Conservation (phyloP, 1,140 invertebrate genomes). For the Acromyrmex charruanus region DNA sequence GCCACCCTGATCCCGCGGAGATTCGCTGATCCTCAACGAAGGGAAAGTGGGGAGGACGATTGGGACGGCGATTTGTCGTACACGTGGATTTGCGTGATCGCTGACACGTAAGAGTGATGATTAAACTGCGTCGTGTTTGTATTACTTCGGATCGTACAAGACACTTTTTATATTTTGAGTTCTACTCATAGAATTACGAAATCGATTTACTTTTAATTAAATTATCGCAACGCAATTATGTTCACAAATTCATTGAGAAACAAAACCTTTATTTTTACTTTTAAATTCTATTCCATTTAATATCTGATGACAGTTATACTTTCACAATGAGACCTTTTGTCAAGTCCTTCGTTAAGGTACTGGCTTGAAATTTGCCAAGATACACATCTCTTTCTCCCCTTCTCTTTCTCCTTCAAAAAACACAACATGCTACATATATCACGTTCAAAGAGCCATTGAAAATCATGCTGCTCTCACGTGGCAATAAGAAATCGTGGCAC, state of each 20-base stretch:
- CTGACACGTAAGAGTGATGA: conserved; percentile 25
- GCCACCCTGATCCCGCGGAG: conserved; percentile 40
- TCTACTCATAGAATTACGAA: neutral
- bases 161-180: neutral
- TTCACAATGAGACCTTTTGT: conserved; percentile 4
- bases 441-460: conserved; percentile 40
- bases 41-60: conserved; percentile 17
- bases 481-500: conserved; percentile 29
- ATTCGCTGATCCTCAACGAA: conserved; percentile 31
- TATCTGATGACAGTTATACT: neutral
- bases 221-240: neutral
- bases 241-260: neutral
- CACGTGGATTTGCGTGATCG: conserved; percentile 38
- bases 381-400: neutral
- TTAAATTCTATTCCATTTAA: neutral
- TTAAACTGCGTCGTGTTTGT: neutral
- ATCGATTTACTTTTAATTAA: conserved; percentile 7
- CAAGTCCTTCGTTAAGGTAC: conserved; percentile 6
- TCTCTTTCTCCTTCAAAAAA: conserved; percentile 4
- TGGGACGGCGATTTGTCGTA: conserved; percentile 35
- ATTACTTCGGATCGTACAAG: neutral
- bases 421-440: conserved; percentile 26
- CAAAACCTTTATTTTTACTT: neutral
- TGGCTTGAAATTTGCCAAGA: conserved; percentile 16
- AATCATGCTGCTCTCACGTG: conserved; percentile 20